These are phyloP conservation scores for Rhingia campestris DNA, from an alignment of 2,888 invertebrate species.

Conservation along the genomic window DNA sequence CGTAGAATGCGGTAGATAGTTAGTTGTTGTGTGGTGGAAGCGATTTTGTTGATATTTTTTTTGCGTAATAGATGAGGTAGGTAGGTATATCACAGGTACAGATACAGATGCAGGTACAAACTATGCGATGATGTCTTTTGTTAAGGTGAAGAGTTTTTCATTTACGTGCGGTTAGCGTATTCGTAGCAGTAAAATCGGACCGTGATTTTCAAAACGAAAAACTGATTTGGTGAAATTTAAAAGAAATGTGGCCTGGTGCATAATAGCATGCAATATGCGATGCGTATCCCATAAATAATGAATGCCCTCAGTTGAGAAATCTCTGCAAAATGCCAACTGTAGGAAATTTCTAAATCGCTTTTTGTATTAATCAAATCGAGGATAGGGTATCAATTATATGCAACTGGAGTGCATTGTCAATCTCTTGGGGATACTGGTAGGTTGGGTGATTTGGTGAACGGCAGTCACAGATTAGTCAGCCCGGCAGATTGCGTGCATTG, in stretches of 20 bases:
- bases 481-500: too few species aligned
- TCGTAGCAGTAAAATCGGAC: conserved; percentile 44
- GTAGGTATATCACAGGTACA: conserved; percentile 50
- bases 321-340: conserved; percentile 31
- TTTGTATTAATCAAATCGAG: conserved; percentile 18
- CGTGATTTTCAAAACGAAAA: conserved; percentile 31
- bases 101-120: conserved; percentile 30
- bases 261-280: conserved; percentile 58
- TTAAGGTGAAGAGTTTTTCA: conserved; percentile 33
- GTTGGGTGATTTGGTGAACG: background rate
- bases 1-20: conserved; percentile 62
- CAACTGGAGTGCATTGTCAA: background rate
- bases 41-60: conserved; percentile 31
- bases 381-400: conserved; percentile 1
- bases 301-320: conserved; percentile 33
- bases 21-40: conserved; percentile 47
- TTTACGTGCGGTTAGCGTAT: conserved; percentile 64
- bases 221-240: conserved; percentile 50
- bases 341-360: conserved; percentile 34
- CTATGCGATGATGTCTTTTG: conserved; percentile 17
- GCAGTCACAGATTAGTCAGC: too few species aligned
- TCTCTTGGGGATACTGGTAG: background rate
- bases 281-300: conserved; percentile 62
- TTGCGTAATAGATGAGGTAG: conserved; percentile 41
- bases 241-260: conserved; percentile 40